phyloP scores from a whole-genome alignment of 1,140 invertebrate species.

The Drosophila bifasciata region DNA sequence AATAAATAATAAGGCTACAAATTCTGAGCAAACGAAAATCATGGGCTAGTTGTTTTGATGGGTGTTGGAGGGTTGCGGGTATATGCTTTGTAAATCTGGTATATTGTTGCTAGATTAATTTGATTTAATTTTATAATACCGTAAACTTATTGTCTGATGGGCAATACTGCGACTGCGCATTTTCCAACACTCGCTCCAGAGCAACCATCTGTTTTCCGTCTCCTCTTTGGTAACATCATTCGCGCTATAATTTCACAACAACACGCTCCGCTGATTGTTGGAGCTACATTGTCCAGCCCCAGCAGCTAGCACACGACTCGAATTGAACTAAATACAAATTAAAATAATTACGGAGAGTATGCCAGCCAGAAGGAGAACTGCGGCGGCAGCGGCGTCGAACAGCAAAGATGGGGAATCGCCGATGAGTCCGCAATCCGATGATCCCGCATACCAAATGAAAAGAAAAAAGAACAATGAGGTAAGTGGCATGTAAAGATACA shows the following conservation, averaged over 20 bases:
- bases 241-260: conserved; percentile 75
- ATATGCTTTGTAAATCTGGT: conserved; percentile 16
- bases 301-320: not conserved
- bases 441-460: conserved; percentile 73
- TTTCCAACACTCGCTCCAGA: conserved; percentile 51
- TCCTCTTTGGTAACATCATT: conserved; percentile 61
- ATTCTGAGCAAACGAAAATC: conserved; percentile 63
- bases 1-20: conserved; percentile 59
- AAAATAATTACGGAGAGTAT: conserved; percentile 77
- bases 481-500: conserved; percentile 39
- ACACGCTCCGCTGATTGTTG: conserved; percentile 13
- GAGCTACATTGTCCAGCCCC: too few relatives aligned
- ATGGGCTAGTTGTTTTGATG: conserved; percentile 10
- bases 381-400: conserved; percentile 36
- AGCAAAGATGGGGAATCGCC: conserved; percentile 39
- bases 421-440: conserved; percentile 52
- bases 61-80: conserved; percentile 12
- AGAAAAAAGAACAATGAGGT: conserved; percentile 82
- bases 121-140: conserved; percentile 58
- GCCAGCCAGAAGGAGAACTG: conserved; percentile 74
- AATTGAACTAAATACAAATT: conserved; percentile 68
- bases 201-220: conserved; percentile 59
- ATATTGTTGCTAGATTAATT: conserved; percentile 16
- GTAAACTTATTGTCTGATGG: conserved; percentile 34
- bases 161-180: conserved; percentile 12